phyloP scores from a whole-genome alignment of 2,888 invertebrate species.

The Leucophora obtusa region DNA sequence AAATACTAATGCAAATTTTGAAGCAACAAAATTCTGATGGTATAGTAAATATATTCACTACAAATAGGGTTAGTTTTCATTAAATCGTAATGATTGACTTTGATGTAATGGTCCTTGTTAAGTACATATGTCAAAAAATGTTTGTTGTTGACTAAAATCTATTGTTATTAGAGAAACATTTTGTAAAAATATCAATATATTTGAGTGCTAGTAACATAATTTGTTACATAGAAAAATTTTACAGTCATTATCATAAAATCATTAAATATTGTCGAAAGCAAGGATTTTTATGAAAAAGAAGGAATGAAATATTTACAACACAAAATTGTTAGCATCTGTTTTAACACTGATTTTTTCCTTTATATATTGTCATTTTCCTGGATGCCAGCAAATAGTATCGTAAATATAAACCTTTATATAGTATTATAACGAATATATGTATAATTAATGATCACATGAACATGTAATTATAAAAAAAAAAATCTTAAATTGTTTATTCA shows the following conservation, averaged over 20 bases:
- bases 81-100: constrained; percentile 7
- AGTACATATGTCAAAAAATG: constrained; percentile 16
- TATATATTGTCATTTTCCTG: background rate
- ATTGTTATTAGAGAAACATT: background rate
- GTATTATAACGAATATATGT: constrained; percentile 9
- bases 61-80: constrained; percentile 19
- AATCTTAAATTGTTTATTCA: constrained; percentile 42
- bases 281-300: background rate
- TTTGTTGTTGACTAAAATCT: background rate
- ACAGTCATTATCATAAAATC: constrained; percentile 7
- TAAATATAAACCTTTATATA: background rate
- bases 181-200: too few relatives aligned
- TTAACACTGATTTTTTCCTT: constrained; percentile 7
- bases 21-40: background rate
- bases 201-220: background rate
- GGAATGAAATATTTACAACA: background rate
- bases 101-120: background rate
- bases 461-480: constrained; percentile 45
- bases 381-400: background rate
- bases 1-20: constrained; percentile 7
- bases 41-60: background rate
- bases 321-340: constrained; percentile 35
- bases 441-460: constrained; percentile 45
- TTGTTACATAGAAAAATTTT: background rate
- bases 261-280: background rate